Percentiles rank a stretch among this genome's conserved stretches.
Conservation (phyloP, 23 tunicate species). For the Ascidia mentula region DNA sequence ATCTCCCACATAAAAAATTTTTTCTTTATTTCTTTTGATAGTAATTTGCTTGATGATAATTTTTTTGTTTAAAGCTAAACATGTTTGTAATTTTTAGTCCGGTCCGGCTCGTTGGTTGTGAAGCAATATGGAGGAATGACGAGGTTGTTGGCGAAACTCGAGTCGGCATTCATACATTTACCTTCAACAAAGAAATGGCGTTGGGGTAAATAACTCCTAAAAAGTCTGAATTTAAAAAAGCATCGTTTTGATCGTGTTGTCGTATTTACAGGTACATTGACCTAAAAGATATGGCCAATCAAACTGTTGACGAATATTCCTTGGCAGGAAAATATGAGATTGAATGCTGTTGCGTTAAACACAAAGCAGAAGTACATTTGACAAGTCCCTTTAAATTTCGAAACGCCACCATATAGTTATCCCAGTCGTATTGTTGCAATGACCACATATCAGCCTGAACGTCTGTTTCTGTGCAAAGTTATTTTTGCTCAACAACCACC, state of each 20-base stretch:
- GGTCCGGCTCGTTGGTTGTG: constrained; percentile 63
- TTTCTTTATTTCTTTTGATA: too few relatives aligned
- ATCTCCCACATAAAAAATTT: too few relatives aligned
- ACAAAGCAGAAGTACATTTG: constrained; percentile 29
- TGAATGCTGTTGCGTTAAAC: constrained; percentile 47
- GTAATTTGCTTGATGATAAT: too few relatives aligned
- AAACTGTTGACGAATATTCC: constrained; percentile 27
- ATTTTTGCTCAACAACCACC: too few relatives aligned
- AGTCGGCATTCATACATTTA: constrained; percentile 58
- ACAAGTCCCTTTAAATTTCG: constrained; percentile 62
- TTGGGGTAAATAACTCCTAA: constrained; percentile 31
- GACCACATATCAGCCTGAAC: too few relatives aligned
- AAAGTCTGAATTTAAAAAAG: not conserved
- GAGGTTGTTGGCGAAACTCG: constrained; percentile 57
- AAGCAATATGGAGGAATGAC: constrained; percentile 63
- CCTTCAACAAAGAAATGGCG: constrained; percentile 58
- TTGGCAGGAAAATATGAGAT: constrained; percentile 40
- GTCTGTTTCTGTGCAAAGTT: too few relatives aligned
- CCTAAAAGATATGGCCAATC: not conserved
- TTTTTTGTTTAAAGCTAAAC: too few relatives aligned
- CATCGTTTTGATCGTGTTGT: not conserved
- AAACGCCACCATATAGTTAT: too few relatives aligned
- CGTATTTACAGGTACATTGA: constrained; percentile 37
- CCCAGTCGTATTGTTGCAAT: too few relatives aligned
- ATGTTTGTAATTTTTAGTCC: too few relatives aligned